Evolutionary conservation across 2,113 vertebrate genomes (phyloP).

Genomic region (Paratilapia polleni): DNA sequence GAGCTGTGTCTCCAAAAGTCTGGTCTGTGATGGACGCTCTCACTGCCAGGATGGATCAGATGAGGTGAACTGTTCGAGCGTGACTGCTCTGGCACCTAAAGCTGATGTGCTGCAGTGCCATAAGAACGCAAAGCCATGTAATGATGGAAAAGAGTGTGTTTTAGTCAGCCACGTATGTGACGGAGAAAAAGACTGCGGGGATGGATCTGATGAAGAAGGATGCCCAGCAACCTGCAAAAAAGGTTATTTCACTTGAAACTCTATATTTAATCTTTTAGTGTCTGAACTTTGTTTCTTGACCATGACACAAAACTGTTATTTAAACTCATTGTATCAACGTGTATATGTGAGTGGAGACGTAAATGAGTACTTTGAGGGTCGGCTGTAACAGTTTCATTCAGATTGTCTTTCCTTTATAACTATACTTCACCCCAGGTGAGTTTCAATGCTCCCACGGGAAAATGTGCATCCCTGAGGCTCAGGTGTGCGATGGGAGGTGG

Average conservation of each 20-base stretch:
- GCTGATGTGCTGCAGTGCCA: conserved; percentile 52
- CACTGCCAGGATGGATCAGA: conserved; percentile 87
- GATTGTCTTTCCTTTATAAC: background rate
- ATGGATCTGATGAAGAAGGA: conserved; percentile 85
- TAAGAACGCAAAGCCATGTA: conserved; percentile 68
- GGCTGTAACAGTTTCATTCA: too few relatives aligned
- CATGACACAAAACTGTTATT: fast-evolving
- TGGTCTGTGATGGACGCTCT: conserved; percentile 80
- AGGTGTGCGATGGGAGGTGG: conserved; percentile 83
- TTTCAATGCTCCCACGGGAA: conserved; percentile 84
- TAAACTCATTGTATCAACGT: background rate
- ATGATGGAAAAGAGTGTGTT: conserved; percentile 79
- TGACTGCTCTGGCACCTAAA: background rate
- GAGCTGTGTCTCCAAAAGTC: conserved; percentile 66
- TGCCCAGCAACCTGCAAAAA: conserved; percentile 54
- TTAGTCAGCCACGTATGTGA: conserved; percentile 82
- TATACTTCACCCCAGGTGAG: conserved; percentile 45
- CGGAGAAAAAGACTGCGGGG: conserved; percentile 85
- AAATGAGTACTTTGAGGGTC: background rate
- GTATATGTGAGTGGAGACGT: background rate
- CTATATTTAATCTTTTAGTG: background rate
- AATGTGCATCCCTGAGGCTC: conserved; percentile 72
- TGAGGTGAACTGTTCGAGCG: conserved; percentile 74
- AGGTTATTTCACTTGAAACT: conserved; percentile 28
- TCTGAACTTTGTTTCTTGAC: background rate